Conservation (phyloP, 1,140 invertebrate genomes). For the Cotesia chilonis region DNA sequence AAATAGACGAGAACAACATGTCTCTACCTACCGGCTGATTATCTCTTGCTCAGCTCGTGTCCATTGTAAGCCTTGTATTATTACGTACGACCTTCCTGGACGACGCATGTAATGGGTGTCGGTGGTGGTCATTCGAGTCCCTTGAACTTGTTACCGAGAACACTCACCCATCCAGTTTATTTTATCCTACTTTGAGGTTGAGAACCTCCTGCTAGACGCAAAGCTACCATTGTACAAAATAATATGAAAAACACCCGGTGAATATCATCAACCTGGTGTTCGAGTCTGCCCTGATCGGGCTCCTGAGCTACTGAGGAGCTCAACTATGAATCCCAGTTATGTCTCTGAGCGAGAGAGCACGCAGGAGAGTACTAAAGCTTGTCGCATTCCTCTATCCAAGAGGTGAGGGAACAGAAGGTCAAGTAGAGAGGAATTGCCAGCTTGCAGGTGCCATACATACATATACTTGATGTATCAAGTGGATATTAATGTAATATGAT, state of each 20-base stretch:
- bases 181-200: not conserved
- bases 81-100: slow-evolving; percentile 26
- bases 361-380: slow-evolving; percentile 22
- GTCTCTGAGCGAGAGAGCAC: not conserved
- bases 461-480: slow-evolving; percentile 5
- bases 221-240: not conserved
- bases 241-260: not conserved
- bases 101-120: slow-evolving; percentile 14
- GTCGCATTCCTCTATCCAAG: slow-evolving; percentile 22
- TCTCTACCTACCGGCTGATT: slow-evolving; percentile 14
- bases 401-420: slow-evolving; percentile 22
- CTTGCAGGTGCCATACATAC: slow-evolving; percentile 26
- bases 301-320: not conserved
- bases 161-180: no score
- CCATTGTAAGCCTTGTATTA: slow-evolving; percentile 18
- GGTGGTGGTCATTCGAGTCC: slow-evolving; percentile 14
- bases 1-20: slow-evolving; percentile 26
- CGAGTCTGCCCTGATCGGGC: not conserved
- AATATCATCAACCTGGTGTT: slow-evolving; percentile 11
- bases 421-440: slow-evolving; percentile 27
- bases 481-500: slow-evolving; percentile 13
- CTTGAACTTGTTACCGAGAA: slow-evolving; percentile 4
- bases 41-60: not conserved
- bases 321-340: no score
- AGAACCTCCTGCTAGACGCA: slow-evolving; percentile 16